Evolutionary conservation across 92 coral and sea anemone genomes (phyloP).

Genomic region (Chrysogorgia sp.): DNA sequence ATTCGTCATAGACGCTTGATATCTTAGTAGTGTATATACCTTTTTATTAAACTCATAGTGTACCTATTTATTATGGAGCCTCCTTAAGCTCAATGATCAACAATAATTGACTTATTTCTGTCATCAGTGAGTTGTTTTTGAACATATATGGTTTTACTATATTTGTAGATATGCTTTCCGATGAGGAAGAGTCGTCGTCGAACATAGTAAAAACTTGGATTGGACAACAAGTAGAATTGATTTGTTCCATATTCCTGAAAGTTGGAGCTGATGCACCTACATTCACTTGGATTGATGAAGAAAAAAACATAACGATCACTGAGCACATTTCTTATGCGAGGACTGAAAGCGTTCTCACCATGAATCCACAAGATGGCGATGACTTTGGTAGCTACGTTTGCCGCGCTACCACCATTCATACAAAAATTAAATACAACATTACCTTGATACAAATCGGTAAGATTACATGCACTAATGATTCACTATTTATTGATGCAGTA

Average conservation of each 20-base stretch:
- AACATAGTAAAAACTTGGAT: constrained; percentile 15
- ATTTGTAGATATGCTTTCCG: constrained; percentile 24
- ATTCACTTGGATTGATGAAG: constrained; percentile 21
- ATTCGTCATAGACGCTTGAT: too few species aligned
- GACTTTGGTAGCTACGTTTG: constrained; percentile 35
- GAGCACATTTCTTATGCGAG: neutral
- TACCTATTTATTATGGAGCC: too few species aligned
- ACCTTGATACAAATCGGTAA: constrained; percentile 26
- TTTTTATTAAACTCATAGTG: too few species aligned
- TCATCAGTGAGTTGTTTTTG: neutral
- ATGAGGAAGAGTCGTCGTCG: constrained; percentile 5
- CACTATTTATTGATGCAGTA: neutral
- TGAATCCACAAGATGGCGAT: constrained; percentile 8
- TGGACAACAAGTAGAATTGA: constrained; percentile 3
- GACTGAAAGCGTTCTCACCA: neutral
- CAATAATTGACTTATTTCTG: too few species aligned
- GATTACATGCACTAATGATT: neutral
- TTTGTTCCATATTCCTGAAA: constrained; percentile 18
- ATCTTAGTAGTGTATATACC: too few species aligned
- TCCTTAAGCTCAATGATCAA: too few species aligned
- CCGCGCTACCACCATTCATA: neutral
- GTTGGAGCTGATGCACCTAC: constrained; percentile 25
- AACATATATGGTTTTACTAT: neutral
- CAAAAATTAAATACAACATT: constrained; percentile 22
- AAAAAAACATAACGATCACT: constrained; percentile 28